phyloP scores from a whole-genome alignment of 2,113 vertebrate genomes.

The Microtus oregoni region DNA sequence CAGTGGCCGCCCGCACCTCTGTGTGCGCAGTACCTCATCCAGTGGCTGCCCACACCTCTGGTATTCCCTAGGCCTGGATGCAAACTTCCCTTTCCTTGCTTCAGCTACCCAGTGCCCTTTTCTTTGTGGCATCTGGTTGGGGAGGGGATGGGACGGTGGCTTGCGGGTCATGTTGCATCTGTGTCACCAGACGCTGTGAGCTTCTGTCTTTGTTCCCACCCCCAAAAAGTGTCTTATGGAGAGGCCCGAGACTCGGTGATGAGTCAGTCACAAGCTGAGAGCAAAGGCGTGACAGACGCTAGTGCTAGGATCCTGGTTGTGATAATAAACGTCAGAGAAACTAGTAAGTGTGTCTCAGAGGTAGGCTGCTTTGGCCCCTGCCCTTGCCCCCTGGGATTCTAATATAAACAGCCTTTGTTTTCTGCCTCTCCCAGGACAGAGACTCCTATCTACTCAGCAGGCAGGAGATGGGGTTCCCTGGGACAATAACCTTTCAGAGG shows the following conservation, averaged over 20 bases:
- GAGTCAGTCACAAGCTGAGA: background rate
- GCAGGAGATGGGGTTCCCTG: background rate
- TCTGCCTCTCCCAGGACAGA: background rate
- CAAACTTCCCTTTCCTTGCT: background rate
- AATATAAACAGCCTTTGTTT: background rate
- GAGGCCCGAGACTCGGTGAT: background rate
- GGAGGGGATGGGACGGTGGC: background rate
- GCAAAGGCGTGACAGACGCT: background rate
- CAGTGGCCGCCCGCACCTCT: no score
- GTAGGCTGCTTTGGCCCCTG: background rate
- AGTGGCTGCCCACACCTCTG: background rate
- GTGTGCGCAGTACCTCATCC: accelerated
- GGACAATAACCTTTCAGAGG: background rate
- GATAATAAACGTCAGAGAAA: background rate
- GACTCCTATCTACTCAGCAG: background rate
- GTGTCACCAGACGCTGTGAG: background rate
- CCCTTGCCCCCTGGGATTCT: background rate
- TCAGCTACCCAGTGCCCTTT: background rate
- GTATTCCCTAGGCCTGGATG: background rate
- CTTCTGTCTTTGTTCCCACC: background rate
- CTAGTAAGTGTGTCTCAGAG: background rate
- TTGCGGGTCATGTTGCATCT: background rate
- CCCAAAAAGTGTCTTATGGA: background rate
- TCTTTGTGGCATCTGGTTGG: background rate
- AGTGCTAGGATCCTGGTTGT: background rate